Evolutionary conservation across 2,797 vertebrate species (phyloP).

Genomic region (Acanthopagrus latus): DNA sequence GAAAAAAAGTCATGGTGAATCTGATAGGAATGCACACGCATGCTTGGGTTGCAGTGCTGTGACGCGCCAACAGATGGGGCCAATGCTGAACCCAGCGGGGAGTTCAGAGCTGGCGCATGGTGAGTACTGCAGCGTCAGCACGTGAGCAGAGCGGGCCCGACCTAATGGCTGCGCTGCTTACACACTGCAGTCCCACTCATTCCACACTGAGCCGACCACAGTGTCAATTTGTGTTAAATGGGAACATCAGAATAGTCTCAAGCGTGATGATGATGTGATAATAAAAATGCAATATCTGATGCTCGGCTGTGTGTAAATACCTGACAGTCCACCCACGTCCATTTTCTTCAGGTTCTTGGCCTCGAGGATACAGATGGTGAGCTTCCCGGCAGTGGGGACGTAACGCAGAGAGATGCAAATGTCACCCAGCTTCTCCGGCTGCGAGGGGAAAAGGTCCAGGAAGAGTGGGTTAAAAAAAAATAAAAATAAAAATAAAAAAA

Average conservation of each 20-base stretch:
- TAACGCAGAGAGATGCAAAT: constrained; percentile 98
- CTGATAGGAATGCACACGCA: constrained; percentile 7
- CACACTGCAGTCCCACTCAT: constrained; percentile 33
- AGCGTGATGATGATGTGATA: constrained; percentile 9
- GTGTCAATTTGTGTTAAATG: background rate
- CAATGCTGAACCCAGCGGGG: constrained; percentile 51
- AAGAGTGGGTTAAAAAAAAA: constrained; percentile 31
- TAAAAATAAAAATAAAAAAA: too few relatives aligned
- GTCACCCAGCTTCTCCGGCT: constrained; percentile 97
- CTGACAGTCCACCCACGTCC: constrained; percentile 98
- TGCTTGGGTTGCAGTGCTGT: constrained; percentile 57
- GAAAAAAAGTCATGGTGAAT: background rate
- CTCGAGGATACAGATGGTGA: constrained; percentile 97
- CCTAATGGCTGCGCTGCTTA: constrained; percentile 60
- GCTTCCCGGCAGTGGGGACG: constrained; percentile 96
- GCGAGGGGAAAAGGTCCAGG: constrained; percentile 9
- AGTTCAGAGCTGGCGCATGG: constrained; percentile 53
- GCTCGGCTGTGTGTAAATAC: constrained; percentile 70
- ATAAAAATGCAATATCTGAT: constrained; percentile 5
- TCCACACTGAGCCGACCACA: constrained; percentile 5
- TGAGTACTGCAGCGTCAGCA: constrained; percentile 81
- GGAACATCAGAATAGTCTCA: constrained; percentile 10
- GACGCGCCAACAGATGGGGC: constrained; percentile 77
- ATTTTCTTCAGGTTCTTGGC: constrained; percentile 99
- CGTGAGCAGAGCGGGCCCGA: constrained; percentile 69